Evolutionary conservation across 2,888 invertebrate species (phyloP), one percentile per base, ranked within the genome.

Genomic region (Euclidia mi): DNA sequence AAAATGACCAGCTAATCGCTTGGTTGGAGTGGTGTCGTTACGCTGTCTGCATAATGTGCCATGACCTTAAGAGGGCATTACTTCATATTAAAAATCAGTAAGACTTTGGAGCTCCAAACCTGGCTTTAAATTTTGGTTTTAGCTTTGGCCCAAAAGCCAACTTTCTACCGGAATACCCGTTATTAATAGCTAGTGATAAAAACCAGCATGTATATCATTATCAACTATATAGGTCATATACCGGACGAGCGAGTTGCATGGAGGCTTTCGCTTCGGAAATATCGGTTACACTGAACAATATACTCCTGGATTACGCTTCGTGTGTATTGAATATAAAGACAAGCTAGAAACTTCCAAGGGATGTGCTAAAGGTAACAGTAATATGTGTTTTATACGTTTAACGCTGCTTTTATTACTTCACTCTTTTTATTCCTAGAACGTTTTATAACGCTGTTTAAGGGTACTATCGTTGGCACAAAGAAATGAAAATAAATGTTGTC

Each of bases 231-330:
- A 78, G 85, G 82, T 82, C 79, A 78, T 72, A 67, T 45, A 62
- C 45, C 15, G 52, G 48, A 37, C 58, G 60, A 47, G 43, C 37
- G 15, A 18, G 49, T 12, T 47, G 42, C 34, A 52, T 31, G 32
- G 44, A 32, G 41, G 32, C 15, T n/a, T 46, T 17, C n/a, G 67
- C 76, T 78, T 79, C 75, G 78, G 78, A 81, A 84, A 83, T 82
- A 85, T 85, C 80, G 75, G 78, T 80, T 73, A 75, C 78, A 75
- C 29, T 76, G 71, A 79, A 76, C 74, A 70, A 53, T 62, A 20
- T 52, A 46, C 41, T 50, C 9, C 31, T 40, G 50, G 51, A 66
- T 63, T 57, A 42, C 48, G 14, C 50, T 35, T 10, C 14, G 12
- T 37, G 35, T 15, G 10, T 14, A 28, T 42, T 47, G 29, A 48